phyloP scores from a whole-genome alignment of 2,113 vertebrate species.

The Aplodontia rufa region DNA sequence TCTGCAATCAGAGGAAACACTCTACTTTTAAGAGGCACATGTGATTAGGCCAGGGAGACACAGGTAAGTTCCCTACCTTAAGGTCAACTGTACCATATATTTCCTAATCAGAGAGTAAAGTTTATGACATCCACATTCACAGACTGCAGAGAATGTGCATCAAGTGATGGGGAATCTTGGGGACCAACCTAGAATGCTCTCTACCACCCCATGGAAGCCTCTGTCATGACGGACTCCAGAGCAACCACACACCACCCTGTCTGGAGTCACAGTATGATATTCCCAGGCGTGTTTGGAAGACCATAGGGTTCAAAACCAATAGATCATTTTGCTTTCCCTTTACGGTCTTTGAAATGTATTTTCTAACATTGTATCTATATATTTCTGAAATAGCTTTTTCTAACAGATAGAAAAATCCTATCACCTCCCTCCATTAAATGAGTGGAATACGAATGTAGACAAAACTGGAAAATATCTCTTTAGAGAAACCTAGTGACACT shows the following conservation, averaged over 20 bases:
- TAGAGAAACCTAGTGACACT: slow-evolving; percentile 31
- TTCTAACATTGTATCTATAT: slow-evolving; percentile 27
- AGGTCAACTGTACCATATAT: background rate
- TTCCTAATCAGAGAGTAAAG: background rate
- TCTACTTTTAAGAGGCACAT: background rate
- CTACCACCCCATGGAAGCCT: background rate
- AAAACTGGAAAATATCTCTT: slow-evolving; percentile 52
- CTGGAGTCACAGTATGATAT: background rate
- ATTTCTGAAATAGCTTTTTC: slow-evolving; percentile 44
- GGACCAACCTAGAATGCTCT: background rate
- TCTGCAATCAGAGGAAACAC: background rate
- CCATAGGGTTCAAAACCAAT: background rate
- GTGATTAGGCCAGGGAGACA: background rate
- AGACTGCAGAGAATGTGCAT: background rate
- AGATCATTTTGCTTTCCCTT: slow-evolving; percentile 33
- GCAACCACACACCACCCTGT: background rate
- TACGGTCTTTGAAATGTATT: slow-evolving; percentile 41
- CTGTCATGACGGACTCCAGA: background rate
- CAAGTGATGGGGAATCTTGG: background rate
- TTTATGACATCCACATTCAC: background rate
- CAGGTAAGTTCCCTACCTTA: background rate
- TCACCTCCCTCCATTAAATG: slow-evolving; percentile 50
- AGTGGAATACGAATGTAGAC: slow-evolving; percentile 41
- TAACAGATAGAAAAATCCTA: slow-evolving; percentile 40
- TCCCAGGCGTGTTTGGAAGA: background rate